Conservation (phyloP, 2,888 invertebrate species). For the Lymantria monacha region DNA sequence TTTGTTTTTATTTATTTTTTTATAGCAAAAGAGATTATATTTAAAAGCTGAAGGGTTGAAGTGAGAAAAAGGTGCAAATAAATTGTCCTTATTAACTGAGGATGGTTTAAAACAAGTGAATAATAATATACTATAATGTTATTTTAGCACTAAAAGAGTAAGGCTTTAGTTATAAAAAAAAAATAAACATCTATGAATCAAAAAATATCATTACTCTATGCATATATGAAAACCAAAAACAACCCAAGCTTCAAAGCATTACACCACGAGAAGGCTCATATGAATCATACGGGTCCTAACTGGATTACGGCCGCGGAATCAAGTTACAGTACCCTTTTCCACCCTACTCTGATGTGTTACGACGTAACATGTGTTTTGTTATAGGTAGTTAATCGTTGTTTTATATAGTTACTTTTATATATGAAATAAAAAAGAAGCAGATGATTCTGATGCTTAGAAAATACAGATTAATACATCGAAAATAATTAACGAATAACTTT, state of each 20-base stretch:
- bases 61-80: not conserved
- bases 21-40: conserved; percentile 8
- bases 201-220: too few species aligned
- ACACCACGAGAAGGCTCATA: conserved; percentile 44
- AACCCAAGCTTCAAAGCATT: conserved; percentile 18
- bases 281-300: conserved; percentile 75
- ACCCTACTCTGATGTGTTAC: conserved; percentile 56
- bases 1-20: conserved; percentile 15
- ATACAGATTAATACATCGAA: too few species aligned
- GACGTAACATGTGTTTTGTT: conserved; percentile 50
- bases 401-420: conserved; percentile 7
- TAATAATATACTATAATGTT: too few species aligned
- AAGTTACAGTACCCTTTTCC: conserved; percentile 74
- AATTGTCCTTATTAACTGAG: too few species aligned
- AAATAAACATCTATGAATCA: too few species aligned
- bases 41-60: conserved; percentile 7
- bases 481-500: too few species aligned
- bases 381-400: conserved; percentile 43
- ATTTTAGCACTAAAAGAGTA: too few species aligned
- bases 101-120: too few species aligned
- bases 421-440: too few species aligned
- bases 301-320: conserved; percentile 68
- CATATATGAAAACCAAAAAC: not conserved
- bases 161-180: too few species aligned
- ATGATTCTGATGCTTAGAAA: too few species aligned